A percentile compares a stretch with the other conserved stretches of the same genome.
Conservation (phyloP, 35 echinoderm and acorn worm species). For the Heliocidaris erythrogramma region DNA sequence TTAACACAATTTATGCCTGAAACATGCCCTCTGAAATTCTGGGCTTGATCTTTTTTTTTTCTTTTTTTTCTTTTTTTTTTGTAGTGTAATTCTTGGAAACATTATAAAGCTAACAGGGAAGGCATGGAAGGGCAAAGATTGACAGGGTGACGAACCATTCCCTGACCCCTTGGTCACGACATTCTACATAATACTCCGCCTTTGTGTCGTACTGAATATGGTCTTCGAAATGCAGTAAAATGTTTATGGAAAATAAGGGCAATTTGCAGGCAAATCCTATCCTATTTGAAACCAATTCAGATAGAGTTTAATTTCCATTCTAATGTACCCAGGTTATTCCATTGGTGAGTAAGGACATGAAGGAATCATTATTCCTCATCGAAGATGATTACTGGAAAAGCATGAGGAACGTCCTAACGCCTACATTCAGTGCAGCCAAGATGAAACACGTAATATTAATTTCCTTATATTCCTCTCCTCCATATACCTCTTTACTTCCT, state of each 20-base stretch:
- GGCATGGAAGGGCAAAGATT: neutral
- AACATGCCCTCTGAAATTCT: too few species aligned
- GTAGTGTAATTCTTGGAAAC: too few species aligned
- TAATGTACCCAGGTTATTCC: neutral
- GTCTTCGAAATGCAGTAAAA: too few species aligned
- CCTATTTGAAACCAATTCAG: neutral
- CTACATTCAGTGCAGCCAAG: constrained; percentile 63
- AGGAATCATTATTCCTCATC: neutral
- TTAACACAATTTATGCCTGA: too few species aligned
- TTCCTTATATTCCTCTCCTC: neutral
- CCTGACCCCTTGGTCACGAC: neutral
- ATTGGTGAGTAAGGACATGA: neutral
- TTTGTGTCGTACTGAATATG: neutral
- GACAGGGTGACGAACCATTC: neutral
- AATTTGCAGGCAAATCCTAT: neutral
- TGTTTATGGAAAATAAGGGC: neutral
- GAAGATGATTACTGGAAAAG: constrained; percentile 64
- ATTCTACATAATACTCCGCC: neutral
- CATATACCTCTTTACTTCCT: neutral
- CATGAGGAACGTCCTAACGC: constrained; percentile 46
- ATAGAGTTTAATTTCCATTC: neutral
- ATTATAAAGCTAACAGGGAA: neutral
- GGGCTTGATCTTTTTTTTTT: too few species aligned
- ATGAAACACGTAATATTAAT: constrained; percentile 60
- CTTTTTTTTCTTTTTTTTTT: too few species aligned